These are phyloP conservation scores for Listrodromus nycthemerus DNA, from an alignment of 2,888 invertebrate genomes.

Conservation along the genomic window DNA sequence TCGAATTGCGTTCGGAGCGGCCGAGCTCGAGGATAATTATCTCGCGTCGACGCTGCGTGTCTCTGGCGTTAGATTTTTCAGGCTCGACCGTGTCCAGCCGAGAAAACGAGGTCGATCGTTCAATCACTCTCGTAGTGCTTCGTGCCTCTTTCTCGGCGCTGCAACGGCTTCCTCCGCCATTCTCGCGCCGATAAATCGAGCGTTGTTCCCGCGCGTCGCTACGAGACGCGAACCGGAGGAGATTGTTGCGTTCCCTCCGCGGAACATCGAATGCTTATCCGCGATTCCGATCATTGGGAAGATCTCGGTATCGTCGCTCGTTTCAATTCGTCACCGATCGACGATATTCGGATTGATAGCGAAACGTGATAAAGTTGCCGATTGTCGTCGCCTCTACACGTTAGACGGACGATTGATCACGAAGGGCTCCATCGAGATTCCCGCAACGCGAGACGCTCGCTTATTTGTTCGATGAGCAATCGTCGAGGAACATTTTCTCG, in stretches of 20 bases:
- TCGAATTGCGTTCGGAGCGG: conserved; percentile 8
- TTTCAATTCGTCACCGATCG: conserved; percentile 13
- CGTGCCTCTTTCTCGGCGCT: conserved; percentile 21
- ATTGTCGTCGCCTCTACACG: background rate
- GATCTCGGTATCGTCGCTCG: conserved; percentile 11
- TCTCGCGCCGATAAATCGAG: conserved; percentile 24
- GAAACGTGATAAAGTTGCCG: background rate
- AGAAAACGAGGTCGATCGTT: conserved; percentile 59
- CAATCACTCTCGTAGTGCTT: conserved; percentile 61
- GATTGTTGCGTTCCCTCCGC: too few relatives aligned
- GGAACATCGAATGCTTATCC: background rate
- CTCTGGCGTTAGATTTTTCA: conserved; percentile 28
- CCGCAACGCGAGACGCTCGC: conserved; percentile 7
- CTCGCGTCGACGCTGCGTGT: conserved; percentile 7
- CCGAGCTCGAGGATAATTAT: conserved; percentile 31
- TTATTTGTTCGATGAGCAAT: conserved; percentile 18
- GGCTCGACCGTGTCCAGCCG: conserved; percentile 5
- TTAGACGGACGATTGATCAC: conserved; percentile 9
- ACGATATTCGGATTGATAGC: conserved; percentile 51
- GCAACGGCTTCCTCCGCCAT: conserved; percentile 45
- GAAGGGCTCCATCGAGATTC: conserved; percentile 22
- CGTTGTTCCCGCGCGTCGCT: too few relatives aligned
- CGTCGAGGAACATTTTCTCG: background rate
- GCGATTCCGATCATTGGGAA: background rate
- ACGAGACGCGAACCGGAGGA: too few relatives aligned